phyloP scores from a whole-genome alignment of 2,888 invertebrate species.

The Cordylochernes scorpioides region DNA sequence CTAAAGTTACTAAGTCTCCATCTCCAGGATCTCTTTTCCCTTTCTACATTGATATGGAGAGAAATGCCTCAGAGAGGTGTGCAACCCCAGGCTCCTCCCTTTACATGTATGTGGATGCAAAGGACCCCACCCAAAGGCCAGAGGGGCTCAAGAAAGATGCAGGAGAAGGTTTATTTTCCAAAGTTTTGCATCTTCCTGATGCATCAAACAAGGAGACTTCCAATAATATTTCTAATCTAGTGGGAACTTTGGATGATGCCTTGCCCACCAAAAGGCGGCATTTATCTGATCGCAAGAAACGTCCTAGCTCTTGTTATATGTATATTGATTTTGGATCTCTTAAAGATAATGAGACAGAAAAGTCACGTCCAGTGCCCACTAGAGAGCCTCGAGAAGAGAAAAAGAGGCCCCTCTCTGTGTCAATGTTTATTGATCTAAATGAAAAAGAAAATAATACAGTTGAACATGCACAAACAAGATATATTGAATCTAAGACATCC shows the following conservation, averaged over 20 bases:
- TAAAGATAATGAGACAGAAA: not conserved
- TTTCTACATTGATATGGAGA: slow-evolving; percentile 11
- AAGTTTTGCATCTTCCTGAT: too few species aligned
- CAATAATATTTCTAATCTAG: too few species aligned
- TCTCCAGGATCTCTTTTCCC: slow-evolving; percentile 9
- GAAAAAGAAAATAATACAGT: slow-evolving; percentile 3
- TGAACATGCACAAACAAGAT: slow-evolving; percentile 1
- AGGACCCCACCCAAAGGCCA: slow-evolving; percentile 1
- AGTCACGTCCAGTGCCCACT: not conserved
- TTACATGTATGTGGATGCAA: slow-evolving; percentile 11
- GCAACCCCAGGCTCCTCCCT: slow-evolving; percentile 3
- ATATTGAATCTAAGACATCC: too few species aligned
- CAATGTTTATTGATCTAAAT: slow-evolving; percentile 12
- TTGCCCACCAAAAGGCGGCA: too few species aligned
- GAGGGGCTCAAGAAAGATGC: not conserved
- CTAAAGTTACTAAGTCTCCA: too few species aligned
- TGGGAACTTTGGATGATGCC: not conserved
- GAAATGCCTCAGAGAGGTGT: slow-evolving; percentile 4
- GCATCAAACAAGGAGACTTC: not conserved
- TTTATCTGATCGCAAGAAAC: not conserved
- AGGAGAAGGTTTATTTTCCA: not conserved
- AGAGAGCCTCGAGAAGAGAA: slow-evolving; percentile 1
- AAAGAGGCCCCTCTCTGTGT: slow-evolving; percentile 4
- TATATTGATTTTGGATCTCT: slow-evolving; percentile 11
- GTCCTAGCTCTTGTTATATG: slow-evolving; percentile 11